Conservation (phyloP, 2,797 vertebrate species). For the Poliocrania exsul region DNA sequence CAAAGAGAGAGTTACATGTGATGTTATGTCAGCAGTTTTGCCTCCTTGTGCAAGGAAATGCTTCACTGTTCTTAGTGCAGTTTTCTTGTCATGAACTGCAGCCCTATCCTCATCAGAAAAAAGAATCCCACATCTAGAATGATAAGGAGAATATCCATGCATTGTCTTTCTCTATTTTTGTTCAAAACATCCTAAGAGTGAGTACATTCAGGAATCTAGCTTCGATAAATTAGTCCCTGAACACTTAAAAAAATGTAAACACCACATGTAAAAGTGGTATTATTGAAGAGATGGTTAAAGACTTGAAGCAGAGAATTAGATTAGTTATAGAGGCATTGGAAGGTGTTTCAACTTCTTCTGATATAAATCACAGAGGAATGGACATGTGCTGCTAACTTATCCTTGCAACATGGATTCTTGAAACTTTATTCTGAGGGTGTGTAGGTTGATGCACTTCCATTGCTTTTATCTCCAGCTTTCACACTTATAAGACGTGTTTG, state of each 20-base stretch:
- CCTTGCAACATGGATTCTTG: neutral
- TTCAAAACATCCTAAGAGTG: neutral
- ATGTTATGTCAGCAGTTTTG: neutral
- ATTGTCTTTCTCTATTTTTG: neutral
- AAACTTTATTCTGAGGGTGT: neutral
- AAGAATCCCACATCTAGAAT: neutral
- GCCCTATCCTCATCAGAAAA: neutral
- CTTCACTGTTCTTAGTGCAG: neutral
- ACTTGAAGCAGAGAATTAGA: neutral
- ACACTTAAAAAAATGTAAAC: neutral
- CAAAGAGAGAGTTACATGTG: neutral
- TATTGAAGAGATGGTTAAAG: neutral
- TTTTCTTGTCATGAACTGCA: neutral
- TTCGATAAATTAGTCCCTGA: neutral
- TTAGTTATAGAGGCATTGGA: neutral
- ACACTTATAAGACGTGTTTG: neutral
- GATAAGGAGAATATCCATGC: neutral
- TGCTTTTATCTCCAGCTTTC: constrained; percentile 9
- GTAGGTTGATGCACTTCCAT: neutral
- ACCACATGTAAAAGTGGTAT: neutral
- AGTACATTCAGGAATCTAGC: neutral
- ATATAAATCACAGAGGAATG: neutral
- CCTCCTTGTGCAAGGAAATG: neutral
- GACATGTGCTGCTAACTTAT: neutral
- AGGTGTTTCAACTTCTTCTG: neutral